phyloP scores from a whole-genome alignment of 2,888 invertebrate species.

The Camponotus fellah region DNA sequence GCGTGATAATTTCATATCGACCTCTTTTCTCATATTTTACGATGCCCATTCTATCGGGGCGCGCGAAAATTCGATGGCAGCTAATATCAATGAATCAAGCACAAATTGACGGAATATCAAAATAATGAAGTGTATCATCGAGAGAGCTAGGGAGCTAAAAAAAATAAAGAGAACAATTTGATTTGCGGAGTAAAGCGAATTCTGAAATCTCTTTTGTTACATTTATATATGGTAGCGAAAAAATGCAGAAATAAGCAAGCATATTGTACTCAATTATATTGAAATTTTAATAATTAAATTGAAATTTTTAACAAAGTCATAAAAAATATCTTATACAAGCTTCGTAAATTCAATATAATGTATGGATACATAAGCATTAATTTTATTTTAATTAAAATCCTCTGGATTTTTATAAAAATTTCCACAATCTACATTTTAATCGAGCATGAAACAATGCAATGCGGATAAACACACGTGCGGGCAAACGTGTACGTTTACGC shows the following conservation, averaged over 20 bases:
- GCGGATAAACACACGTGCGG: background rate
- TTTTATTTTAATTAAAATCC: constrained; percentile 14
- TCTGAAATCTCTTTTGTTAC: background rate
- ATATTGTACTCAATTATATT: background rate
- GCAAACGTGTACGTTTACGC: background rate
- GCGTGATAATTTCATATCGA: constrained; percentile 33
- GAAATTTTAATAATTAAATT: background rate
- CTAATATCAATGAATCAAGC: constrained; percentile 12
- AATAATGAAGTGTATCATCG: background rate
- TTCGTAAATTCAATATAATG: background rate
- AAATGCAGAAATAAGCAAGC: background rate
- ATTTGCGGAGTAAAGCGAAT: background rate
- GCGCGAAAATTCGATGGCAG: background rate
- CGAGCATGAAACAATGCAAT: background rate
- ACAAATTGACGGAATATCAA: background rate
- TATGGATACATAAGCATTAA: background rate
- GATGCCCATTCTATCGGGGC: background rate
- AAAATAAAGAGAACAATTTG: background rate
- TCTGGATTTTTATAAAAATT: constrained; percentile 1
- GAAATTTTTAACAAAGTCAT: background rate
- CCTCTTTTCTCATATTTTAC: background rate
- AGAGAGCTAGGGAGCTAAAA: background rate
- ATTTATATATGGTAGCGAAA: background rate
- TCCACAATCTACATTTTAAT: background rate
- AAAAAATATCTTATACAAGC: background rate